Evolutionary conservation across 2,113 vertebrate species (phyloP), one percentile per base, ranked within the genome.

Genomic region (Pachyramphus minor): DNA sequence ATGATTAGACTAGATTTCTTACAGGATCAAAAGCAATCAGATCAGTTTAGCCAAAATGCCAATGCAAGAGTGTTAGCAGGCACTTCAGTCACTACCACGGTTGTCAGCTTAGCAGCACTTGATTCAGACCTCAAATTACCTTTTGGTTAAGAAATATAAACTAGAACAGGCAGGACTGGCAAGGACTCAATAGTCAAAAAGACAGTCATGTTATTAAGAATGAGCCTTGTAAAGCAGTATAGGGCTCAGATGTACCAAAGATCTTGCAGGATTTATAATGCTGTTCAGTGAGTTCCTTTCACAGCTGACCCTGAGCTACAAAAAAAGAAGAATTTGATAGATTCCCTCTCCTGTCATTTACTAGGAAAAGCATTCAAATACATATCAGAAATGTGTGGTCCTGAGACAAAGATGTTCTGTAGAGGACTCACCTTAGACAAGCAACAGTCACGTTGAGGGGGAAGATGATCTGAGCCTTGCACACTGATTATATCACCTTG

Each of bases 321-420:
- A 72, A 37, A 71, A 52, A 0, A 28, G 39, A 76, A 87, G 7
- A 84, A 75, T 41, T 7, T 47, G 19, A 81, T 1, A 14, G 11
- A 73, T 44, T 69, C 22, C 14, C 30, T 69, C 37, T 69, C 18
- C n/a, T 78, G 9, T n/a, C 12, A 15, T 50, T 49, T 67, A 55
- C 35, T 30, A 79, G 39, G 13, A 87, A 71, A 68, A 35, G 13
- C 35, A 59, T 6, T 63, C 9, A 56, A 58, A 52, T 10, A 11
- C 7, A 0, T 7, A 56, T 22, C 33, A 64, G 60, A 82, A 85
- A 91, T 0, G 0, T 1, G 3, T 20, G 47, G 42, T 27, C 47
- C 27, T 9, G 39, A 74, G 49, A 62, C 42, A 60, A 73, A 80
- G 53, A 44, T 33, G 23, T 11, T 23, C 20, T 41, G 66, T 16